phyloP scores from a whole-genome alignment of 2,888 invertebrate species.

The Amphipoea lucens region DNA sequence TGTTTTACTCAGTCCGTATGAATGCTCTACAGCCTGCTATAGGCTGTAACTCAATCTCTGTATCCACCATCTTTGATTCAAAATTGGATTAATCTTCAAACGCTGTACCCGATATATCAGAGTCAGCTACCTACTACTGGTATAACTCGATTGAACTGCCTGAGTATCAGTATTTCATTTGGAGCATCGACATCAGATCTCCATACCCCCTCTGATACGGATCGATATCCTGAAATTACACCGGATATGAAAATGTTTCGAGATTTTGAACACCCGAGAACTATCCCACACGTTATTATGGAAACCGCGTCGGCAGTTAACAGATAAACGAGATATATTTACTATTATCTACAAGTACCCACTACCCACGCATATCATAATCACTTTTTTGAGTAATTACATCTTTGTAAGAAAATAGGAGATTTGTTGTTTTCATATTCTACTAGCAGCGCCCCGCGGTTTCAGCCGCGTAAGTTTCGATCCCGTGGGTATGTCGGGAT shows the following conservation, averaged over 20 bases:
- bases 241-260: neutral
- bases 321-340: conserved; percentile 1
- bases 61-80: conserved; percentile 11
- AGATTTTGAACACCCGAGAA: conserved; percentile 2
- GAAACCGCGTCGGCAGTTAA: neutral
- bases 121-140: neutral
- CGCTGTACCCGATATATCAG: conserved; percentile 15
- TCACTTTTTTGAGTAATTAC: neutral
- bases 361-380: neutral
- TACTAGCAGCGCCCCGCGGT: too few relatives aligned
- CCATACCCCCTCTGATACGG: neutral
- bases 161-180: conserved; percentile 19
- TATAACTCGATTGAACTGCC: conserved; percentile 15
- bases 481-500: too few relatives aligned
- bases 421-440: conserved; percentile 6
- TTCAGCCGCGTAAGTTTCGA: too few relatives aligned
- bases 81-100: conserved; percentile 31
- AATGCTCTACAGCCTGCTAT: neutral
- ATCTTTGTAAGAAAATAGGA: neutral
- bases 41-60: conserved; percentile 16
- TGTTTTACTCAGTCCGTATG: neutral
- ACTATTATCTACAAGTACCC: neutral
- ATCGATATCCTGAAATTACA: conserved; percentile 12
- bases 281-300: conserved; percentile 7
- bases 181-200: neutral